Evolutionary conservation across 2,888 invertebrate species (phyloP).

Genomic region (Hypsopygia costalis): DNA sequence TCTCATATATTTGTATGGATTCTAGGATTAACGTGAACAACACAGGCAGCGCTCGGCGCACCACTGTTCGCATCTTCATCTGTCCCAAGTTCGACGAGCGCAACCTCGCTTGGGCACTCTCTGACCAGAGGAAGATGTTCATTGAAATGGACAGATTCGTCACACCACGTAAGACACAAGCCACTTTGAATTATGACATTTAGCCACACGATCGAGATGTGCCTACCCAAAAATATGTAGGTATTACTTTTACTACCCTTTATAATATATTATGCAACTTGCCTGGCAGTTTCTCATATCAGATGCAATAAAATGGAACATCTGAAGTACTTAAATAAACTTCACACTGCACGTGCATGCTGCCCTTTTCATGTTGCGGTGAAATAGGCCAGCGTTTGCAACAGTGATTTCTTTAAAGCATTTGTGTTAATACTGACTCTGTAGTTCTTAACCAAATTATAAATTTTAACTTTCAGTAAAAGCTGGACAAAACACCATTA

Average conservation of each 20-base stretch:
- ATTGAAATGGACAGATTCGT: slow-evolving; percentile 88
- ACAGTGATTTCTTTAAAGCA: too few relatives aligned
- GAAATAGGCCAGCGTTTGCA: too few relatives aligned
- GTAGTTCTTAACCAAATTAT: too few relatives aligned
- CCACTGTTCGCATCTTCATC: slow-evolving; percentile 86
- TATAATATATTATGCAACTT: too few relatives aligned
- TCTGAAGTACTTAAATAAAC: too few relatives aligned
- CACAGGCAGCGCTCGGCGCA: slow-evolving; percentile 60
- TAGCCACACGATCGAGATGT: background rate
- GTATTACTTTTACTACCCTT: too few relatives aligned
- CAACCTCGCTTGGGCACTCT: slow-evolving; percentile 81
- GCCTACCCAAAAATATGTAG: too few relatives aligned
- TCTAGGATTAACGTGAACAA: slow-evolving; percentile 75
- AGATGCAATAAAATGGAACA: too few relatives aligned
- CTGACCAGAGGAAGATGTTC: slow-evolving; percentile 84
- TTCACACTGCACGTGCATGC: too few relatives aligned
- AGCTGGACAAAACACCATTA: slow-evolving; percentile 77
- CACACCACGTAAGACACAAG: slow-evolving; percentile 77
- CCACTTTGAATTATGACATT: background rate
- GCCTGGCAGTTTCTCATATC: too few relatives aligned
- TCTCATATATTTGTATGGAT: background rate
- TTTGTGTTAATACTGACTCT: too few relatives aligned
- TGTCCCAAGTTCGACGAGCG: slow-evolving; percentile 86
- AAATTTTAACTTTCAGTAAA: slow-evolving; percentile 64
- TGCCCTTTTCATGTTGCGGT: too few relatives aligned